Conservation (phyloP, 2,888 invertebrate genomes). For the Agrotis segetum region DNA sequence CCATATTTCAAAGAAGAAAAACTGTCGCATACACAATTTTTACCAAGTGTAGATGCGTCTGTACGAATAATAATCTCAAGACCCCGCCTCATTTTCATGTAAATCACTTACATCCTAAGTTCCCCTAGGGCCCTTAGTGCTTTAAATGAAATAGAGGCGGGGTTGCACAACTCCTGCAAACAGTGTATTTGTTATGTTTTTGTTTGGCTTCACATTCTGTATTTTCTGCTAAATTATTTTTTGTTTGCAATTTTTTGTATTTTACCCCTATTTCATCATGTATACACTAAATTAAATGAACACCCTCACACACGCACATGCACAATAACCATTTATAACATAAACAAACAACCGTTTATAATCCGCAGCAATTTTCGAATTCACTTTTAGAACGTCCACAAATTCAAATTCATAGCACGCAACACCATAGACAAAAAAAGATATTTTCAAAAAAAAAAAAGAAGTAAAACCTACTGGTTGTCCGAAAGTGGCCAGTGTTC, state of each 20-base stretch:
- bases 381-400: conserved; percentile 30
- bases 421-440: background rate
- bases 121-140: too few species aligned
- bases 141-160: too few species aligned
- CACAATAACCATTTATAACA: conserved; percentile 18
- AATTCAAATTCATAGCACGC: conserved; percentile 19
- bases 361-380: conserved; percentile 1
- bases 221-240: background rate
- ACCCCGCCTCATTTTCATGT: background rate
- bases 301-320: conserved; percentile 39
- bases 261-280: too few species aligned
- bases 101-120: background rate
- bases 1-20: too few species aligned
- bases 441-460: conserved; percentile 36
- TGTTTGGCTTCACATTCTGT: too few species aligned
- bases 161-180: too few species aligned
- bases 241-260: background rate
- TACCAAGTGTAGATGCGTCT: background rate
- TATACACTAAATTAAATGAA: conserved; percentile 2
- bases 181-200: too few species aligned
- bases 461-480: conserved; percentile 73
- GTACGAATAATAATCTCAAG: background rate
- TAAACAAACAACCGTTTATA: too few species aligned
- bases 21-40: too few species aligned
- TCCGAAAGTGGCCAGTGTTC: conserved; percentile 68